Evolutionary conservation across 2,888 invertebrate species (phyloP).

Genomic region (Lithophane leautieri): DNA sequence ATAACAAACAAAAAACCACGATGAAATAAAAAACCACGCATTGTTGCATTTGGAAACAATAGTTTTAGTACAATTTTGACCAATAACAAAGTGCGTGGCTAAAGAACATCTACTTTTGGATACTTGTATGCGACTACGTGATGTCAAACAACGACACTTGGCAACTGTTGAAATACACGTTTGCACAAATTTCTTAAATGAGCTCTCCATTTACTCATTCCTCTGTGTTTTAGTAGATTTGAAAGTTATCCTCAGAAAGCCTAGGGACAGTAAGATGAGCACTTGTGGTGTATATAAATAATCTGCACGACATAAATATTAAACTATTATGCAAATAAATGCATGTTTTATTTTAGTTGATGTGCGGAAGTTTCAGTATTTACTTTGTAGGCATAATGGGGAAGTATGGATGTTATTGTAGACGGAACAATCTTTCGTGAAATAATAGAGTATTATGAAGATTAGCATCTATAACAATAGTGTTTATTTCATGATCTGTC

Average conservation of each 20-base stretch:
- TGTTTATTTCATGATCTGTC: neutral
- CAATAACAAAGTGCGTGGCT: neutral
- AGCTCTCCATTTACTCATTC: slow-evolving; percentile 38
- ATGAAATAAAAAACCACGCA: neutral
- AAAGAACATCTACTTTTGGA: neutral
- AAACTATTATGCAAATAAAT: slow-evolving; percentile 62
- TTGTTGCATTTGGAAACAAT: neutral
- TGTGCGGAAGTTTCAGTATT: slow-evolving; percentile 37
- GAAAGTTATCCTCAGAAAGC: slow-evolving; percentile 59
- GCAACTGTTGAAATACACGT: too few relatives aligned
- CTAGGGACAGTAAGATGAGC: slow-evolving; percentile 76
- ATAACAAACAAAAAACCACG: too few relatives aligned
- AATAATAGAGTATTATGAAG: neutral
- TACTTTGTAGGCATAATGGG: slow-evolving; percentile 28
- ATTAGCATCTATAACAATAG: neutral
- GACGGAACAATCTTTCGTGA: neutral
- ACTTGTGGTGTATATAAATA: slow-evolving; percentile 66
- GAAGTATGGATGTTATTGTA: slow-evolving; percentile 7
- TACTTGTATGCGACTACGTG: neutral
- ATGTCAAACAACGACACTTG: neutral
- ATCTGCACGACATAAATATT: slow-evolving; percentile 65
- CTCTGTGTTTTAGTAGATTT: slow-evolving; percentile 31
- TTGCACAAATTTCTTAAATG: neutral
- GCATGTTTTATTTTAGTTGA: slow-evolving; percentile 40
- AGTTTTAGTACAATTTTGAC: neutral